phyloP scores from a whole-genome alignment of 2,113 vertebrate genomes.

The Scartelaos histophorus region DNA sequence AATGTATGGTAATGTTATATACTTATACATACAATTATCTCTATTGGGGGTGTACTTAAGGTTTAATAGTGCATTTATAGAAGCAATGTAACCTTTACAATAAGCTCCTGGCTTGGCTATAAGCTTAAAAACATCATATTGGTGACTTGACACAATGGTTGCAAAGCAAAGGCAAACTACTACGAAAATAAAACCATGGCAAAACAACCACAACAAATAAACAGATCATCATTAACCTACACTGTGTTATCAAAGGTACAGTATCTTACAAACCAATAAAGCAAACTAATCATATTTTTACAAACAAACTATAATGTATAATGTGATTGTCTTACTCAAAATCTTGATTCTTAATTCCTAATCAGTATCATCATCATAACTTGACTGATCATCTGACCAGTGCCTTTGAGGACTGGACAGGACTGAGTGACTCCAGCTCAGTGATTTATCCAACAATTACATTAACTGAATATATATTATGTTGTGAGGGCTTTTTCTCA shows the following conservation, averaged over 20 bases:
- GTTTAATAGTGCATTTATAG: conserved; percentile 1
- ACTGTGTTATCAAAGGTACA: background rate
- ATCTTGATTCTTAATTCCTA: background rate
- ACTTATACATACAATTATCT: background rate
- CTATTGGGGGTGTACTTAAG: background rate
- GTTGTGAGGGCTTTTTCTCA: background rate
- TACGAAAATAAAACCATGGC: conserved; percentile 54
- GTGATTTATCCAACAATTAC: background rate
- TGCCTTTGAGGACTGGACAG: background rate
- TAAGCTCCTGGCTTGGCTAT: conserved; percentile 20
- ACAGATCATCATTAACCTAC: background rate
- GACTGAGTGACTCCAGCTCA: background rate
- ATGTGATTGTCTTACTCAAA: background rate
- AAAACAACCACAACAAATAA: conserved; percentile 51
- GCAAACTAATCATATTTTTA: background rate
- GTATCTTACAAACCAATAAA: background rate
- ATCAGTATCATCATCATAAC: background rate
- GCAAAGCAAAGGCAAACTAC: conserved; percentile 60
- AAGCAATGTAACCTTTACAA: background rate
- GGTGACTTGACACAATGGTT: conserved; percentile 39
- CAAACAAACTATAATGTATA: background rate
- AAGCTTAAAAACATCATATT: conserved; percentile 31
- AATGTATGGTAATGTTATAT: conserved; percentile 16
- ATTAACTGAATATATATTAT: background rate
- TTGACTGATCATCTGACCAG: background rate